A percentile compares a stretch with the other conserved stretches of the same genome.
Conservation (phyloP, 2,113 vertebrate genomes). For the Mormyrus lacerda region DNA sequence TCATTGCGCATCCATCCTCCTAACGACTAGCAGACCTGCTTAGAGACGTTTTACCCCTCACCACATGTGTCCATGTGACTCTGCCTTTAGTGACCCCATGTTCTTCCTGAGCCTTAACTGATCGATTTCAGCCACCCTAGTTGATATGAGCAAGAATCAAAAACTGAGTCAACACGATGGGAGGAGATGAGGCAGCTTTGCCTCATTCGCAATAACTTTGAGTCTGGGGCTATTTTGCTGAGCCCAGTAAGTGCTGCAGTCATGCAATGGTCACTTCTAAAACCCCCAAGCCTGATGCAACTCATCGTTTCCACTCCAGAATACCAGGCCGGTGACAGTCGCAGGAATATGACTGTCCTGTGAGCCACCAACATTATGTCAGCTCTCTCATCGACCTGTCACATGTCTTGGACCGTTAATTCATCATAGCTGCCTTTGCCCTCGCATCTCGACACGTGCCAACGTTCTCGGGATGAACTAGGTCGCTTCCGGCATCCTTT, state of each 20-base stretch:
- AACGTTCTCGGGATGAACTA: background rate
- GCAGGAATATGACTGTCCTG: background rate
- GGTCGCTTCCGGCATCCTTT: background rate
- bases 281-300: background rate
- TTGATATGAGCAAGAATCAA: background rate
- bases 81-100: background rate
- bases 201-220: background rate
- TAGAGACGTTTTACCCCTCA: background rate
- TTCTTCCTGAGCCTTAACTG: background rate
- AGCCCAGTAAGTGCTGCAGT: background rate
- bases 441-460: background rate
- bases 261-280: background rate
- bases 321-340: background rate
- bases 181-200: background rate
- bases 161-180: background rate
- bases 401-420: background rate
- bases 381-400: background rate
- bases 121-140: background rate
- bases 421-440: background rate
- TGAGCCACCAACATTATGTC: background rate
- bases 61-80: background rate
- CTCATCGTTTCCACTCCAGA: background rate
- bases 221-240: background rate
- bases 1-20: background rate
- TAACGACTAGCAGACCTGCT: background rate